A percentile compares a stretch with the other conserved stretches of the same genome.
phyloP scores from a whole-genome alignment of 2,113 vertebrate species.

The Pao palembangensis region DNA sequence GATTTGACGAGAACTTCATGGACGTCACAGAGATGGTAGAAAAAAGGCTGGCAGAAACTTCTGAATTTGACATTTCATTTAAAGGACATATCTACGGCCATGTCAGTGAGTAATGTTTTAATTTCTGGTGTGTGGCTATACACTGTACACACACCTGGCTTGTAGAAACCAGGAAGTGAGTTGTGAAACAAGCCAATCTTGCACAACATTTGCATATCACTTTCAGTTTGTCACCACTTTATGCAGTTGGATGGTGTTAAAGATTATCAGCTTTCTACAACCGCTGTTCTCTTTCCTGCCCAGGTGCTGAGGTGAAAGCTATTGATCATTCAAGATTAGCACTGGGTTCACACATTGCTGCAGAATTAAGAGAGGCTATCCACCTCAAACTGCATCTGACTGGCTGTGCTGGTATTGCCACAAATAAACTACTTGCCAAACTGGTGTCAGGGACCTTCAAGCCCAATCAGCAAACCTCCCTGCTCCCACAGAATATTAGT shows the following conservation, averaged over 20 bases:
- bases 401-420: conserved; percentile 82
- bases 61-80: conserved; percentile 48
- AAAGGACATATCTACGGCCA: conserved; percentile 81
- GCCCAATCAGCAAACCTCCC: conserved; percentile 88
- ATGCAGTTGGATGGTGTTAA: background rate
- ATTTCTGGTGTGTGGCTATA: background rate
- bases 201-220: conserved; percentile 46
- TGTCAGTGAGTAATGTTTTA: conserved; percentile 65
- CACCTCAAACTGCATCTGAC: conserved; percentile 78
- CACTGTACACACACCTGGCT: conserved; percentile 13
- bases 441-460: conserved; percentile 85
- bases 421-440: conserved; percentile 86
- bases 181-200: conserved; percentile 21
- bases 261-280: background rate
- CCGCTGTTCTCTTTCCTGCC: conserved; percentile 7
- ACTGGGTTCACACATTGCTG: conserved; percentile 82
- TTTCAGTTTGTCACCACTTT: conserved; percentile 37
- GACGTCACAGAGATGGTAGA: conserved; percentile 84
- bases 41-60: conserved; percentile 59
- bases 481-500: conserved; percentile 77
- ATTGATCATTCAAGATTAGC: conserved; percentile 66
- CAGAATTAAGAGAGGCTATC: conserved; percentile 79
- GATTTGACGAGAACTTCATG: conserved; percentile 91
- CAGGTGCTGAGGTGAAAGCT: conserved; percentile 68
- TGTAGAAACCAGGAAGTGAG: conserved; percentile 37